Evolutionary conservation across 2,888 invertebrate species (phyloP).

Genomic region (Caenorhabditis japonica): DNA sequence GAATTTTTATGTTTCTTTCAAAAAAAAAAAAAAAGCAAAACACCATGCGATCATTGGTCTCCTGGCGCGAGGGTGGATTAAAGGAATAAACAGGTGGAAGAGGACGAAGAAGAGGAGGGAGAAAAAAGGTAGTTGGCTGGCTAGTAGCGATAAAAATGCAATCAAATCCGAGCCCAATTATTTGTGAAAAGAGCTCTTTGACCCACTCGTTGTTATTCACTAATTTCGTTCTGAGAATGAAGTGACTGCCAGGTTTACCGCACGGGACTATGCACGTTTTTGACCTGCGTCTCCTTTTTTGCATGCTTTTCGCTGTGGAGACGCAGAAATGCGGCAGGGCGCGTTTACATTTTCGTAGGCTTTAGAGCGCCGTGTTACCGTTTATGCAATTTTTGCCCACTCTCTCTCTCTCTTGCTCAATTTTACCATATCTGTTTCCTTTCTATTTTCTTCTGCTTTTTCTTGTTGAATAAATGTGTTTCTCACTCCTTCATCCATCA

Average conservation of each 20-base stretch:
- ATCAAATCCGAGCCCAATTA: conserved; percentile 19
- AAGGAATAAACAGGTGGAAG: conserved; percentile 30
- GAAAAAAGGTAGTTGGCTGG: background rate
- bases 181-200: conserved; percentile 2
- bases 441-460: conserved; percentile 17
- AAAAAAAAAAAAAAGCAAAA: no score
- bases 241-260: no score
- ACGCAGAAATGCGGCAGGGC: no score
- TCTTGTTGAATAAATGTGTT: conserved; percentile 31
- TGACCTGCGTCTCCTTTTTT: no score
- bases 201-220: background rate
- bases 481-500: conserved; percentile 1
- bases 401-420: background rate
- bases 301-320: no score
- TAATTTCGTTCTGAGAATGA: no score
- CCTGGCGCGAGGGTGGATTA: conserved; percentile 24
- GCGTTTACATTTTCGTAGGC: no score
- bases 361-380: no score
- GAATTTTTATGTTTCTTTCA: background rate
- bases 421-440: conserved; percentile 8
- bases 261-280: no score
- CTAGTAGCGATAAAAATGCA: background rate
- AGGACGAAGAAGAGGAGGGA: no score
- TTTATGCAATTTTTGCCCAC: no score
- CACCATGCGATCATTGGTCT: conserved; percentile 16